Conservation (phyloP, 2,797 vertebrate species). For the Cheirogaleus major region DNA sequence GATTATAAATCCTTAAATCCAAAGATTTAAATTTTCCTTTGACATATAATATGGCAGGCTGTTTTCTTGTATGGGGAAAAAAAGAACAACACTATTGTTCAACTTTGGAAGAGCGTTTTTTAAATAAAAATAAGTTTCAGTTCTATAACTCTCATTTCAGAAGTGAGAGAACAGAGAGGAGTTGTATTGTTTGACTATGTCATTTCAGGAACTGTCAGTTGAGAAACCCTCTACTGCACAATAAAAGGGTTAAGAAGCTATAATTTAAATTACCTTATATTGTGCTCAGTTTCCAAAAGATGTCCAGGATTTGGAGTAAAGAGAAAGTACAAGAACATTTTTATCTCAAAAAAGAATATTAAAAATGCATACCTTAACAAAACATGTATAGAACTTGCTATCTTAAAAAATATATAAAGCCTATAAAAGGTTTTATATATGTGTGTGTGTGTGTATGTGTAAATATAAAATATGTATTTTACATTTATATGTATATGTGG, state of each 20-base stretch:
- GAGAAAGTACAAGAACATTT: neutral
- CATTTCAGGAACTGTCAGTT: neutral
- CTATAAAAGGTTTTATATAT: too few relatives aligned
- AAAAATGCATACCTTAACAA: neutral
- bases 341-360: neutral
- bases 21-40: neutral
- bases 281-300: neutral
- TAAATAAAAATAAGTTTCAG: neutral
- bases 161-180: constrained; percentile 1
- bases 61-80: neutral
- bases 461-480: too few relatives aligned
- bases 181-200: neutral
- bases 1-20: neutral
- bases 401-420: too few relatives aligned
- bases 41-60: neutral
- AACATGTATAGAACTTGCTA: neutral
- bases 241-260: neutral
- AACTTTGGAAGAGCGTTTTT: neutral
- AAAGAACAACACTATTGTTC: neutral
- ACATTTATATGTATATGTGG: too few relatives aligned
- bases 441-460: too few relatives aligned
- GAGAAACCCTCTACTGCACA: neutral
- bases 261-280: neutral
- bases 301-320: neutral
- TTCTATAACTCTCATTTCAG: neutral